phyloP scores from a whole-genome alignment of 2,113 vertebrate species.

The Thamnophis sirtalis region DNA sequence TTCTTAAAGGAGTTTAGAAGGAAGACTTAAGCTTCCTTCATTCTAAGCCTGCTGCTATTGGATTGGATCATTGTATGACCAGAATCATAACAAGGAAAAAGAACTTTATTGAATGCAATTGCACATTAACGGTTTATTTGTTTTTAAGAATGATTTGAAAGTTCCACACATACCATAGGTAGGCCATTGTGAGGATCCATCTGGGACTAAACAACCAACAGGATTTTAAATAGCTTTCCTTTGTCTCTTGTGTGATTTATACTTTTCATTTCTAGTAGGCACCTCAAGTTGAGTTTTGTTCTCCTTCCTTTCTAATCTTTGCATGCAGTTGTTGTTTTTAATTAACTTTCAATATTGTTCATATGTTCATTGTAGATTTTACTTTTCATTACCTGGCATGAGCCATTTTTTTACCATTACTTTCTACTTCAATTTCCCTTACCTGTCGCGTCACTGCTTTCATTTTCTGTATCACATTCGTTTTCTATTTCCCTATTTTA shows the following conservation, averaged over 20 bases:
- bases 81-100: not conserved
- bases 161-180: not conserved
- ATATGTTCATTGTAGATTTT: not conserved
- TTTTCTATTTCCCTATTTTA: not conserved
- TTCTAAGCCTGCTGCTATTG: not conserved
- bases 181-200: not conserved
- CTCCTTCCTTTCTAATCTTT: not conserved
- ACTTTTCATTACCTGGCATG: not conserved
- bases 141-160: not conserved
- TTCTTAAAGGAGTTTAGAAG: not conserved
- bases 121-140: not conserved
- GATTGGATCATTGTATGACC: not conserved
- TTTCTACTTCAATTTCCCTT: not conserved
- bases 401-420: not conserved
- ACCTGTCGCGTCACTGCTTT: not conserved
- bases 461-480: not conserved
- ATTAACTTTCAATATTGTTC: not conserved
- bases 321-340: not conserved
- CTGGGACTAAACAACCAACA: not conserved
- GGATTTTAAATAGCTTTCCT: not conserved
- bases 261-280: not conserved
- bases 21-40: not conserved
- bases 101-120: not conserved
- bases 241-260: not conserved
- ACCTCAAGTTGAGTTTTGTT: not conserved